Evolutionary conservation across 2,113 vertebrate species (phyloP).

Genomic region (Hemibagrus wyckioides): DNA sequence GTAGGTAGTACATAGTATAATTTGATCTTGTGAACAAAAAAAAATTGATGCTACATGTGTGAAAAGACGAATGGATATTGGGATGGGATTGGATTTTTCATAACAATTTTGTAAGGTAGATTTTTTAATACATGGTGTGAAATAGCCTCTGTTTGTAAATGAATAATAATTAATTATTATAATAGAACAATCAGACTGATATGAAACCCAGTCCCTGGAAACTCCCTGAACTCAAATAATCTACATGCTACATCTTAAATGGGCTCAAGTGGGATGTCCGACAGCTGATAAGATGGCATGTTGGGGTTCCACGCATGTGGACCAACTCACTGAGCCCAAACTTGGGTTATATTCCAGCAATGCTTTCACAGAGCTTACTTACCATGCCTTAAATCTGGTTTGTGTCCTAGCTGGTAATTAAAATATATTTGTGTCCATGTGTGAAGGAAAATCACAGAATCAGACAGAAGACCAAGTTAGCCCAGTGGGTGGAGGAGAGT

Average conservation of each 20-base stretch:
- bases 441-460: background rate
- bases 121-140: background rate
- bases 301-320: constrained; percentile 4
- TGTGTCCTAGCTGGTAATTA: background rate
- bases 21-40: background rate
- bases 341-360: constrained; percentile 1
- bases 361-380: constrained; percentile 29
- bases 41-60: background rate
- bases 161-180: too few species aligned
- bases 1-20: background rate
- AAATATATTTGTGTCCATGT: background rate
- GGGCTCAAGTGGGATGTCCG: background rate
- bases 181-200: background rate
- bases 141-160: background rate
- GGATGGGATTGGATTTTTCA: background rate
- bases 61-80: background rate
- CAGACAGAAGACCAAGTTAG: background rate
- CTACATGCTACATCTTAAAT: background rate
- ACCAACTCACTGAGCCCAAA: constrained; percentile 6
- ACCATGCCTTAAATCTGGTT: constrained; percentile 20
- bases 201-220: background rate
- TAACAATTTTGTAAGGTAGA: background rate
- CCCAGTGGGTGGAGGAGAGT: constrained; percentile 10
- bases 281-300: background rate
- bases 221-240: background rate